These are phyloP conservation scores for Crocidura indochinensis DNA, from an alignment of 2,797 vertebrate species.

Conservation along the genomic window DNA sequence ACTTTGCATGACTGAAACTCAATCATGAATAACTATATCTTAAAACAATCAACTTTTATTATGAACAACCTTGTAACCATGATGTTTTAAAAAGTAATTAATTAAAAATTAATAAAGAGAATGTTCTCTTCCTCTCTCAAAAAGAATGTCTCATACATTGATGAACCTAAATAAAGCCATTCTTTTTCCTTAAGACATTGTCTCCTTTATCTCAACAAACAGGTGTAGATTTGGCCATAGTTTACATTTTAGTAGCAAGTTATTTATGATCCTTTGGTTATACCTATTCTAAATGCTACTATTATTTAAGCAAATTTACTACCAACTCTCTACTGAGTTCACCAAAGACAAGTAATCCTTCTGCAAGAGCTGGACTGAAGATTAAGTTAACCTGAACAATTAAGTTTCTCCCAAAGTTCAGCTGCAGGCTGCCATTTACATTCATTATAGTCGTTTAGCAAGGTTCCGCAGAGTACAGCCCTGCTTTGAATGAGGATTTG, in stretches of 20 bases:
- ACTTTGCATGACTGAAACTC: too few relatives aligned
- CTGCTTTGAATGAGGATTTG: slow-evolving; percentile 70
- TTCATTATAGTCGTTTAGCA: slow-evolving; percentile 70
- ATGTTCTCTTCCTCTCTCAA: not conserved
- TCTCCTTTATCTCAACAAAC: slow-evolving; percentile 4
- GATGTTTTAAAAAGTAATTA: too few relatives aligned
- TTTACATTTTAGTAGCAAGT: slow-evolving; percentile 46
- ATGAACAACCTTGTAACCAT: too few relatives aligned
- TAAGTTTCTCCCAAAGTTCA: slow-evolving; percentile 75
- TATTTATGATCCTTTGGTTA: slow-evolving; percentile 67
- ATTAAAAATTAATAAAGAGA: too few relatives aligned
- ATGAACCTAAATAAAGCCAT: slow-evolving; percentile 44
- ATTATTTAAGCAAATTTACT: slow-evolving; percentile 82
- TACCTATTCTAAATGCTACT: slow-evolving; percentile 71
- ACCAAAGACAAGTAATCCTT: slow-evolving; percentile 81
- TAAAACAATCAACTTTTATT: too few relatives aligned
- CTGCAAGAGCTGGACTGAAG: slow-evolving; percentile 70
- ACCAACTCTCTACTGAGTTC: slow-evolving; percentile 80
- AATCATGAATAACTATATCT: too few relatives aligned
- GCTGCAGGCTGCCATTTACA: slow-evolving; percentile 69
- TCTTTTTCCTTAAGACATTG: not conserved
- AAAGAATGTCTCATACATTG: not conserved
- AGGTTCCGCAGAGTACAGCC: slow-evolving; percentile 60
- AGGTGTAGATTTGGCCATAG: not conserved
- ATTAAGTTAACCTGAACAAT: slow-evolving; percentile 73